Evolutionary conservation across 2,888 invertebrate genomes (phyloP).

Genomic region (Lithophane socia): DNA sequence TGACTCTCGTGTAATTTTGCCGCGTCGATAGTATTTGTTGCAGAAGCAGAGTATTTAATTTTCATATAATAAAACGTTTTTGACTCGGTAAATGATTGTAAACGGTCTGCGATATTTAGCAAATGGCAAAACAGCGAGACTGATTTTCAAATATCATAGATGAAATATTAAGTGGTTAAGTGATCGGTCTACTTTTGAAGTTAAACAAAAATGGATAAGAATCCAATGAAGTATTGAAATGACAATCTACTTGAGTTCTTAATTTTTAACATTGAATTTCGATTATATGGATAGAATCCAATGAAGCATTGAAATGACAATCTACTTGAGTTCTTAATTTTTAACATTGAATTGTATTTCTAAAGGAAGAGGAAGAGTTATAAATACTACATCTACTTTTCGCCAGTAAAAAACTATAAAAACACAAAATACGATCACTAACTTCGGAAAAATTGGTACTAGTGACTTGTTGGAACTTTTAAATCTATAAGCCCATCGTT

Average conservation of each 20-base stretch:
- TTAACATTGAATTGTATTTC: background rate
- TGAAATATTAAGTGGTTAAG: background rate
- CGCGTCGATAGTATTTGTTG: too few species aligned
- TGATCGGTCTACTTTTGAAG: background rate
- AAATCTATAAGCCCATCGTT: background rate
- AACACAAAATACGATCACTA: background rate
- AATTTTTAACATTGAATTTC: background rate
- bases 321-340: background rate
- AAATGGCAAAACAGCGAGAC: constrained; percentile 4
- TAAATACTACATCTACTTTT: background rate
- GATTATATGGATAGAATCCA: background rate
- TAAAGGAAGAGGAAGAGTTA: background rate
- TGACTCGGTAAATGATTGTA: constrained; percentile 15
- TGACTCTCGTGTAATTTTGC: too few species aligned
- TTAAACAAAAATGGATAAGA: background rate
- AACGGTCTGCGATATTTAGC: constrained; percentile 25
- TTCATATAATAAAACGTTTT: constrained; percentile 9
- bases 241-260: background rate
- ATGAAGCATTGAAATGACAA: background rate
- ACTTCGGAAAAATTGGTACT: background rate
- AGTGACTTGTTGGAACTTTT: background rate
- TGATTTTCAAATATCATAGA: constrained; percentile 20
- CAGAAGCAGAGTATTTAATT: background rate
- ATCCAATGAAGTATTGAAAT: background rate
- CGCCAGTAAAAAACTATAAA: background rate